phyloP scores from a whole-genome alignment of 1,140 invertebrate species.

The Onthophagus taurus region DNA sequence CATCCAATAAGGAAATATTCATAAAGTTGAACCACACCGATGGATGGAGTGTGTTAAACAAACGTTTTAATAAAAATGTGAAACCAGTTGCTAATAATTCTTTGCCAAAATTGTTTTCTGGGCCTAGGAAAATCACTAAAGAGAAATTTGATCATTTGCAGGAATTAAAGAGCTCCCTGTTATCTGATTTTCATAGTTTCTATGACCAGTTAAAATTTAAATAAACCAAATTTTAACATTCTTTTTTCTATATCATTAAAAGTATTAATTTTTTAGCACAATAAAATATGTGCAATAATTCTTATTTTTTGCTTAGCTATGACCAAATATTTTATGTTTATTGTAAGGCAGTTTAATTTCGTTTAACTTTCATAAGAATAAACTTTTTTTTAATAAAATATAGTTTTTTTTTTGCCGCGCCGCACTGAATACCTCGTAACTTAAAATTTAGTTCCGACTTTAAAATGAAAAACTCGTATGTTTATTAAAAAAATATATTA shows the following conservation, averaged over 20 bases:
- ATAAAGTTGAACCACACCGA: constrained; percentile 5
- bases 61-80: constrained; percentile 2
- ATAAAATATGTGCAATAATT: no score
- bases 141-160: constrained; percentile 4
- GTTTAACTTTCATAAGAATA: no score
- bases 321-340: no score
- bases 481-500: no score
- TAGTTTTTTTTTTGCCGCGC: no score
- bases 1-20: constrained; percentile 2
- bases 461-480: no score
- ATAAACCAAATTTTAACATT: constrained; percentile 1
- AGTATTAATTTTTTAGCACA: neutral
- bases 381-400: no score
- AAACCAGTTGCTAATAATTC: neutral
- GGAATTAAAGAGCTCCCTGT: constrained; percentile 2
- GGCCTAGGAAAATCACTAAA: constrained; percentile 2
- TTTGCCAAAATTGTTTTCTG: constrained; percentile 2
- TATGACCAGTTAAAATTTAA: neutral
- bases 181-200: constrained; percentile 5
- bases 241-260: neutral
- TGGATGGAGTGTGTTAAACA: constrained; percentile 2
- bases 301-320: no score
- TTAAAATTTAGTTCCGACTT: no score
- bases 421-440: no score
- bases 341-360: no score